A percentile compares a stretch with the other conserved stretches of the same genome.
phyloP scores from a whole-genome alignment of 1,140 invertebrate genomes.

The Apis cerana region DNA sequence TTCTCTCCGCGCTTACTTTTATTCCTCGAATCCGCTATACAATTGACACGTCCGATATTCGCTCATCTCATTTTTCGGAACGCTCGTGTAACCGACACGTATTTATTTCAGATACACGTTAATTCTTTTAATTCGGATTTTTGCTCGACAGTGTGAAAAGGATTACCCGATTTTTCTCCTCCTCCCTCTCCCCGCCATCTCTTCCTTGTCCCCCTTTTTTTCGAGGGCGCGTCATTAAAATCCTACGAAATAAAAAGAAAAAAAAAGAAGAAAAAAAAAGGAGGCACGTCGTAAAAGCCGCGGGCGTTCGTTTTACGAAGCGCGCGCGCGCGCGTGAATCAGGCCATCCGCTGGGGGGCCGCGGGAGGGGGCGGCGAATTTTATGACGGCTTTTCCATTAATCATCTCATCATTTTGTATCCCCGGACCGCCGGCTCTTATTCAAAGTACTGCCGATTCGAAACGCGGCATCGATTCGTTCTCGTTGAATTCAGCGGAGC shows the following conservation, averaged over 20 bases:
- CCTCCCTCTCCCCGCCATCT: no score
- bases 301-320: conserved; percentile 31
- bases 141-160: background rate
- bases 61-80: background rate
- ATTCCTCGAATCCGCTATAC: no score
- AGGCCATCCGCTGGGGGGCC: background rate
- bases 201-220: conserved; percentile 6
- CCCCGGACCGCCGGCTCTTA: conserved; percentile 23
- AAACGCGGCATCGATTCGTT: conserved; percentile 48
- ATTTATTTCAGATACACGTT: background rate
- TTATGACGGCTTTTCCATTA: conserved; percentile 51
- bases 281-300: conserved; percentile 18
- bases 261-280: background rate
- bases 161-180: background rate
- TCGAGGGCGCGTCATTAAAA: conserved; percentile 28
- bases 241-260: conserved; percentile 12
- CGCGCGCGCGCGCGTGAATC: conserved; percentile 6
- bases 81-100: conserved; percentile 10
- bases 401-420: conserved; percentile 49
- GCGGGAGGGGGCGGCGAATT: conserved; percentile 10
- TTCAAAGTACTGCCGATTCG: conserved; percentile 41
- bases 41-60: background rate
- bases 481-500: conserved; percentile 42
- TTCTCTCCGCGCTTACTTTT: no score
- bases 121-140: conserved; percentile 17